Base-by-base conservation (phyloP, 64 coral and sea anemone genomes). In the Catalaphyllia jardinei region DNA sequence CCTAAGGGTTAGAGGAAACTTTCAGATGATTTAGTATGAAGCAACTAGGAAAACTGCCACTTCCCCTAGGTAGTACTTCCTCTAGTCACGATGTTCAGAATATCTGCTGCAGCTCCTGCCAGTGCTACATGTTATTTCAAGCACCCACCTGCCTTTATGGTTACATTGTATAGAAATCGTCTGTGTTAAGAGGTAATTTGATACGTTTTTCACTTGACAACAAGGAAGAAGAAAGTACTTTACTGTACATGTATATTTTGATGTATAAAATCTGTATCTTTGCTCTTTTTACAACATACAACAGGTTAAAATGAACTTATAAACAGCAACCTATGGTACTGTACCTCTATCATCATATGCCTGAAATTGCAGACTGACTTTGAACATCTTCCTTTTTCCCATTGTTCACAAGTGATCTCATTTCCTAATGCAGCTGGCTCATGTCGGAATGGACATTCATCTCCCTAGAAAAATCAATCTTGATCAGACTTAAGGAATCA, bases 291-390 rank as follows among this genome's bases (percentile, higher is more conserved):
- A 20, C 13, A 78, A 42, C 50, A 35, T 31, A 19, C 2, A 35
- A 28, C 3, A 75, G 29, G 29, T 2, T 3, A 60, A 62, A 81
- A 16, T 31, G 39, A 19, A 77, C 20, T 14, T 6, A n/a, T 46
- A 22, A 19, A 22, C 10, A 22, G 19, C 9, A 63, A 9, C 31
- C 1, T 35, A 35, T 35, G 33, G 33, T 2, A 59, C 60, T 76
- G 27, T 73, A 96, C 94, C 91, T 90, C 88, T 50, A 96, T 96
- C 86, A 96, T 77, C 88, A 93, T 86, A 75, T 96, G 94, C 28
- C 94, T 90, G 29, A 93, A 96, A 24, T 84, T 90, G 80, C 94
- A 96, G 1, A 73, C 71, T 82, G 88, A 35, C 62, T 71, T 93
- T 24, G 74, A 74, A 35, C 94, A 96, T 27, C 55, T 90, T 30